These are phyloP conservation scores for Anthoptus insignis DNA, from an alignment of 2,888 invertebrate genomes.

Conservation along the genomic window DNA sequence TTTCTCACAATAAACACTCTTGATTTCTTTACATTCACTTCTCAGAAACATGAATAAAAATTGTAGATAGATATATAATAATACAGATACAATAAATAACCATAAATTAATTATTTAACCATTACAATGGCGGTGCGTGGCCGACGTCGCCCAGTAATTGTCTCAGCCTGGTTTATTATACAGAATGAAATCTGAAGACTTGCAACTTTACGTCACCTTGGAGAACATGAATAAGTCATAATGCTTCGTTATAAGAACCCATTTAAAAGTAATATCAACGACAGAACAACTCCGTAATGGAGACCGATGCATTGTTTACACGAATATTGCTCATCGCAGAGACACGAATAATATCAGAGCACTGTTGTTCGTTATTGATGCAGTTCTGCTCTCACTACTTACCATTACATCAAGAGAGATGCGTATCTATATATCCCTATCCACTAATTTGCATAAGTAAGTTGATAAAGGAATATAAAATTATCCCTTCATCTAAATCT, in stretches of 20 bases:
- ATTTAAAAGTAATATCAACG: conserved; percentile 69
- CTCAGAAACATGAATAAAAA: too few relatives aligned
- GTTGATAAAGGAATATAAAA: too few relatives aligned
- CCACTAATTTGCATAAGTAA: too few relatives aligned
- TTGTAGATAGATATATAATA: too few relatives aligned
- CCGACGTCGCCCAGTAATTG: conserved; percentile 63
- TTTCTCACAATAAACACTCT: too few relatives aligned
- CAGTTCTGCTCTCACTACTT: conserved; percentile 23
- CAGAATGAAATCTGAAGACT: conserved; percentile 66
- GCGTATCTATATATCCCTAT: too few relatives aligned
- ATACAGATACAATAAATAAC: too few relatives aligned
- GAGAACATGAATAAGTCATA: conserved; percentile 82
- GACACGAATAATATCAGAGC: conserved; percentile 28
- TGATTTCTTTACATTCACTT: too few relatives aligned
- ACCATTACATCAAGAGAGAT: too few relatives aligned
- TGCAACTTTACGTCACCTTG: conserved; percentile 75
- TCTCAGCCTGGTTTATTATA: conserved; percentile 78
- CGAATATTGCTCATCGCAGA: conserved; percentile 13
- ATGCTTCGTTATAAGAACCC: conserved; percentile 79
- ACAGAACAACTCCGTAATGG: conserved; percentile 45
- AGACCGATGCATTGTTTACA: conserved; percentile 39
- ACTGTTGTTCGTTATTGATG: conserved; percentile 10
- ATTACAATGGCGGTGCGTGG: conserved; percentile 17
- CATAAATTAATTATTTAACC: conserved; percentile 18
- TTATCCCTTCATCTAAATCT: too few relatives aligned